A percentile compares a stretch with the other conserved stretches of the same genome.
Evolutionary conservation across 2,888 invertebrate genomes (phyloP).

Genomic region (Cephus rjabovi): DNA sequence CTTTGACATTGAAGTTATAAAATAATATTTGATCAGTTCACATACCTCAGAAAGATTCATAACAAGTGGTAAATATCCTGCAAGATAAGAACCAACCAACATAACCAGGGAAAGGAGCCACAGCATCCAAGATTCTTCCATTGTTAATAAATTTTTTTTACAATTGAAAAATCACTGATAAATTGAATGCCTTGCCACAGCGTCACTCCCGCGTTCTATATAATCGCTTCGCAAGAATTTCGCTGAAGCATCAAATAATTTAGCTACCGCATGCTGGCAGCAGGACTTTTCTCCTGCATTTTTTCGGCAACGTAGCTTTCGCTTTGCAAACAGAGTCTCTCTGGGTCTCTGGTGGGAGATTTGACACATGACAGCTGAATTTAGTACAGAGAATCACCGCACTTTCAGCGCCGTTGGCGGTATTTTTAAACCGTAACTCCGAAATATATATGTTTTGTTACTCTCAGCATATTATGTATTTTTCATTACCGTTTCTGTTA

Average conservation of each 20-base stretch:
- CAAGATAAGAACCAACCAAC: constrained; percentile 95
- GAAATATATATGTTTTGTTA: background rate
- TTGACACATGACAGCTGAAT: constrained; percentile 30
- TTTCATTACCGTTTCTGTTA: background rate
- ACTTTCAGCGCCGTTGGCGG: background rate
- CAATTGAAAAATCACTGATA: constrained; percentile 3
- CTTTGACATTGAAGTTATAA: background rate
- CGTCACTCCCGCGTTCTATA: background rate
- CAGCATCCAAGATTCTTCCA: constrained; percentile 88
- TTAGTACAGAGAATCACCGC: constrained; percentile 2
- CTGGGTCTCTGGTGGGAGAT: constrained; percentile 2
- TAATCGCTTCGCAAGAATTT: background rate
- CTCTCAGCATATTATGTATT: background rate
- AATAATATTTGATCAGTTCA: constrained; percentile 4
- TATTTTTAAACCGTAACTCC: background rate
- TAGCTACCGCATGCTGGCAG: constrained; percentile 21
- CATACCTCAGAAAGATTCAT: constrained; percentile 94
- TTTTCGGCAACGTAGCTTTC: constrained; percentile 45
- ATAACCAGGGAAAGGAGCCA: constrained; percentile 89
- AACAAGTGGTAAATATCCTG: constrained; percentile 94
- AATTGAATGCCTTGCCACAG: background rate
- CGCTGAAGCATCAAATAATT: constrained; percentile 17
- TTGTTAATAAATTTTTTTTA: constrained; percentile 51
- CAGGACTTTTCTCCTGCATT: constrained; percentile 19
- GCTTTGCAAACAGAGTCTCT: constrained; percentile 15